phyloP scores from a whole-genome alignment of 2,888 invertebrate genomes.

The Drosophila anomalata region DNA sequence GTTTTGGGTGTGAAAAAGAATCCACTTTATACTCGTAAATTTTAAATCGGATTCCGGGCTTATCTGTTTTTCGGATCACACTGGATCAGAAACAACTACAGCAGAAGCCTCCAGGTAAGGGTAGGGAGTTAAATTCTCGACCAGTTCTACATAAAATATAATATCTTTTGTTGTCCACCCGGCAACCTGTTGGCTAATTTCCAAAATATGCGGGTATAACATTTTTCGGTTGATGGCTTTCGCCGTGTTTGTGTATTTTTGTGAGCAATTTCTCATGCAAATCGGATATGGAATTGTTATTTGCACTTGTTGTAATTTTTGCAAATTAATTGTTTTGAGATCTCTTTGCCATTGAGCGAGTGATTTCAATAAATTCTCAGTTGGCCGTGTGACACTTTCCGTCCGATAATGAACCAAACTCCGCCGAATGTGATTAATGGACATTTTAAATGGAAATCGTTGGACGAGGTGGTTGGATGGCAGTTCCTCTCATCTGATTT shows the following conservation, averaged over 20 bases:
- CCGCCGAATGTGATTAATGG: constrained; percentile 70
- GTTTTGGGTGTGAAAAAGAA: constrained; percentile 20
- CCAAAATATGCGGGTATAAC: constrained; percentile 9
- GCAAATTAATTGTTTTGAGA: constrained; percentile 22
- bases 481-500: constrained; percentile 10
- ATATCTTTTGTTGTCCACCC: constrained; percentile 51
- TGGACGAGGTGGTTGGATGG: constrained; percentile 43
- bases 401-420: constrained; percentile 64
- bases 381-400: constrained; percentile 64
- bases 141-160: neutral
- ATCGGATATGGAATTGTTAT: constrained; percentile 35
- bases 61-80: neutral
- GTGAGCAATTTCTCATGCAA: constrained; percentile 28
- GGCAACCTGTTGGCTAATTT: constrained; percentile 39
- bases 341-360: constrained; percentile 50
- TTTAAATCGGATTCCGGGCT: constrained; percentile 5
- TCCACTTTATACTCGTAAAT: constrained; percentile 18
- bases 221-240: constrained; percentile 6
- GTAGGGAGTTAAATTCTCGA: constrained; percentile 49
- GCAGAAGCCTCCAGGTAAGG: neutral
- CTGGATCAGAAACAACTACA: neutral
- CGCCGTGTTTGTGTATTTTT: neutral
- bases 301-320: constrained; percentile 11
- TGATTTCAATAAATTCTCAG: constrained; percentile 68
- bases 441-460: constrained; percentile 49